Evolutionary conservation across 2,888 invertebrate species (phyloP).

Genomic region (Erebia aethiops): DNA sequence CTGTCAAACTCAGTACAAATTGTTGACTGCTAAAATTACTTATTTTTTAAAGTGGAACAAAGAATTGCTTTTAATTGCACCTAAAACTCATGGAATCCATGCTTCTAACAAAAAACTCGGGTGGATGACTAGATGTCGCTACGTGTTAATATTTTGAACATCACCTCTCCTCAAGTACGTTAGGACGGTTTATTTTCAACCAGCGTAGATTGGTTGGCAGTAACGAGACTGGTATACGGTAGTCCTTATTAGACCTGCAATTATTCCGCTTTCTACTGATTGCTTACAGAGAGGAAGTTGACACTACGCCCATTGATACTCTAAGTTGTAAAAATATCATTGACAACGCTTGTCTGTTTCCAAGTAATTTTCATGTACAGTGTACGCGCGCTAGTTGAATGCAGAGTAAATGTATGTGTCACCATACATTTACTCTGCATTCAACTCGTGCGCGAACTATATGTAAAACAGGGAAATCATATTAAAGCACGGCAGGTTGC

Average conservation of each 20-base stretch:
- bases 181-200: conserved; percentile 63
- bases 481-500: background rate
- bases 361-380: background rate
- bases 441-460: no score
- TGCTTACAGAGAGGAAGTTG: conserved; percentile 19
- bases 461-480: background rate
- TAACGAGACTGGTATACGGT: conserved; percentile 74
- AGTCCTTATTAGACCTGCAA: conserved; percentile 74
- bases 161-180: conserved; percentile 65
- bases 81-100: conserved; percentile 44
- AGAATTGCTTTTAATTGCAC: conserved; percentile 25
- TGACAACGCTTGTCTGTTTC: background rate
- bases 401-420: no score
- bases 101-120: conserved; percentile 48
- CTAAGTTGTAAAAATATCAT: no score
- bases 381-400: no score
- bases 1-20: conserved; percentile 1
- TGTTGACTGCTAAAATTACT: background rate
- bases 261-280: conserved; percentile 51
- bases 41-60: conserved; percentile 2
- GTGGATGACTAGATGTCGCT: conserved; percentile 48
- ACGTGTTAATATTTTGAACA: conserved; percentile 54
- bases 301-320: background rate
- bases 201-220: conserved; percentile 70
- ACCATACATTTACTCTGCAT: no score